Conservation (phyloP, 2,797 vertebrate genomes). For the Pseudocheirus occidentalis region DNA sequence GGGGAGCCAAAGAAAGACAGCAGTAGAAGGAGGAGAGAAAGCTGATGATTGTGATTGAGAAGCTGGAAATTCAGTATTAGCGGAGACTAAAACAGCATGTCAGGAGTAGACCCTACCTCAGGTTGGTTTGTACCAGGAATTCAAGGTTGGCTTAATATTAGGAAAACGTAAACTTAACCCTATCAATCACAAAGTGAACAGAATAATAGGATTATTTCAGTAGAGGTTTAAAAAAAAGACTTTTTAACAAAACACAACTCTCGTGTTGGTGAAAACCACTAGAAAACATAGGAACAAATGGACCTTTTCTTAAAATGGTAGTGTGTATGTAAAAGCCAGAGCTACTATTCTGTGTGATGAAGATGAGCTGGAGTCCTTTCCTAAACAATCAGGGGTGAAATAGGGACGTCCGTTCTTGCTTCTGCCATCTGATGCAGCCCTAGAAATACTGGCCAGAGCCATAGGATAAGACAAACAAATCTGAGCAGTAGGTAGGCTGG, state of each 20-base stretch:
- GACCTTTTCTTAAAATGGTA: background rate
- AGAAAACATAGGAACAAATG: background rate
- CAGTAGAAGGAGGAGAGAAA: background rate
- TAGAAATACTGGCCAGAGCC: background rate
- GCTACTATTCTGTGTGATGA: background rate
- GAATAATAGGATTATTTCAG: background rate
- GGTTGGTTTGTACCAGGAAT: background rate
- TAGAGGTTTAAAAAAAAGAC: background rate
- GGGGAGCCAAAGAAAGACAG: background rate
- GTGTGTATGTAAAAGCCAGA: background rate
- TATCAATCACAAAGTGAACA: background rate
- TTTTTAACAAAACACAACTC: constrained; percentile 23
- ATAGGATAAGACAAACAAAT: constrained; percentile 23
- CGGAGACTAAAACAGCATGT: background rate
- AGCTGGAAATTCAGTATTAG: background rate
- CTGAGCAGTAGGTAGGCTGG: background rate
- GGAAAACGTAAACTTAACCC: background rate
- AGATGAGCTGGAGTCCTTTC: background rate
- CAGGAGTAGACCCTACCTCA: background rate
- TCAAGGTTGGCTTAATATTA: no score
- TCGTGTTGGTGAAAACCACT: constrained; percentile 18
- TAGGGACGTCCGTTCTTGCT: background rate
- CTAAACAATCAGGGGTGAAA: background rate
- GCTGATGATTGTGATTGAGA: background rate
- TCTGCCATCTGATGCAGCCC: background rate